Base-by-base conservation (phyloP, 2,113 vertebrate species). In the Takifugu flavidus region DNA sequence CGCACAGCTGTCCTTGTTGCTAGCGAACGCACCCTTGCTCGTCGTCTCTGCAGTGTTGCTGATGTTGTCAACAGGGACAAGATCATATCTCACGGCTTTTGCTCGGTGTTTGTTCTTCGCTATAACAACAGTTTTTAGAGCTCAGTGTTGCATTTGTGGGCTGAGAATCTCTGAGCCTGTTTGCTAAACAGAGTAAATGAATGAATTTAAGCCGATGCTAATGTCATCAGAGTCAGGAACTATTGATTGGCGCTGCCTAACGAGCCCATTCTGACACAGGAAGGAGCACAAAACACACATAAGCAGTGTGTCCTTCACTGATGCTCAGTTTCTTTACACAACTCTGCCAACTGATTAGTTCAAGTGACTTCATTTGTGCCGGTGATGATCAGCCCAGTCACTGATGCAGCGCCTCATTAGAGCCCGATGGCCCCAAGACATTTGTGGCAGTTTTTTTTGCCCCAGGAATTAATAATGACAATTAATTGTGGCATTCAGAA, bases 371-470 rank as follows among this genome's bases (percentile, higher is more conserved):
- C 70, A 87, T 82, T 85, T 81, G 73, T 77, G 77, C 68, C 65
- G 65, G 71, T 83, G 72, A 82, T 82, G 87, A 80, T 83, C 75
- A 74, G 75, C 71, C 70, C 53, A 43, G 53, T 73, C 60, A 52
- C 45, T 86, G 84, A 88, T 86, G 74, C 80, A 82, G 82, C 77
- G 80, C 72, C 83, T 89, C 82, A 87, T 88, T 87, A 90, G 75
- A 82, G 80, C 58, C 31, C 53, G 65, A 79, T 43, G 60, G 67
- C 76, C 82, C 69, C 55, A 59, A 82, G 87, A 81, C 75, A 67
- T 85, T 85, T 65, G 39, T 62, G 54, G 65, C 60, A 53, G 59
- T 71, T 75, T 59, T 6, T n/a, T n/a, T 65, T 67, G 64, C 20
- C 20, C 20, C 20, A 80, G 56, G 64, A 77, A 86, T 83, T 54